These are phyloP conservation scores for Manis crassicaudata DNA, from an alignment of 2,797 vertebrate genomes.

Conservation along the genomic window DNA sequence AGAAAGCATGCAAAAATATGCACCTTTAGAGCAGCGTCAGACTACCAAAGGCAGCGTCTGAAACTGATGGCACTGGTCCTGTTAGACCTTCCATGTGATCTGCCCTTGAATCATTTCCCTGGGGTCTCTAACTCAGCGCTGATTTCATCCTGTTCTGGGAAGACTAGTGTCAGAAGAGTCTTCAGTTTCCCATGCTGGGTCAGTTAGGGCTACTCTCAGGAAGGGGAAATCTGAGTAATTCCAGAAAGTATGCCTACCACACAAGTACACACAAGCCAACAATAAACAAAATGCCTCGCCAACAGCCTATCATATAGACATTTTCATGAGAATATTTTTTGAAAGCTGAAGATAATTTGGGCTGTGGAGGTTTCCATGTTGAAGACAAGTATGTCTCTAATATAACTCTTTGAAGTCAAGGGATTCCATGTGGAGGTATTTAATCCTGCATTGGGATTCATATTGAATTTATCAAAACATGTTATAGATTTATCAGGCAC, in stretches of 20 bases:
- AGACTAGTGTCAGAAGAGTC: neutral
- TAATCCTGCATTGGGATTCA: neutral
- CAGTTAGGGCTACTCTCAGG: neutral
- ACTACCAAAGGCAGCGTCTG: neutral
- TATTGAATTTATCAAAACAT: neutral
- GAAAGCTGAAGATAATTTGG: neutral
- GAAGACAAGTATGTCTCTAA: neutral
- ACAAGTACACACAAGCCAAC: neutral
- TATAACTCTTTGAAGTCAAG: neutral
- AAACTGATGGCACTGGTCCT: neutral
- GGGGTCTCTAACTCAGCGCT: neutral
- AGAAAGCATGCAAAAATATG: constrained; percentile 40
- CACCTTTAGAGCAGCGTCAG: neutral
- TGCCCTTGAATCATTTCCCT: neutral
- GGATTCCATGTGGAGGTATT: neutral
- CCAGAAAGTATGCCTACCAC: neutral
- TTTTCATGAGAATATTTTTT: neutral
- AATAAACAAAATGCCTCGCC: neutral
- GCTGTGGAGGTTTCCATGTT: neutral
- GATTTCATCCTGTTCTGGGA: constrained; percentile 24
- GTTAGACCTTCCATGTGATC: neutral
- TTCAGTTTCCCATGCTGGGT: neutral
- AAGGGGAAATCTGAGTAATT: neutral
- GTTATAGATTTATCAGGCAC: neutral
- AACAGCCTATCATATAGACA: neutral